phyloP scores from a whole-genome alignment of 1,140 invertebrate species.

The Monochamus saltuarius region DNA sequence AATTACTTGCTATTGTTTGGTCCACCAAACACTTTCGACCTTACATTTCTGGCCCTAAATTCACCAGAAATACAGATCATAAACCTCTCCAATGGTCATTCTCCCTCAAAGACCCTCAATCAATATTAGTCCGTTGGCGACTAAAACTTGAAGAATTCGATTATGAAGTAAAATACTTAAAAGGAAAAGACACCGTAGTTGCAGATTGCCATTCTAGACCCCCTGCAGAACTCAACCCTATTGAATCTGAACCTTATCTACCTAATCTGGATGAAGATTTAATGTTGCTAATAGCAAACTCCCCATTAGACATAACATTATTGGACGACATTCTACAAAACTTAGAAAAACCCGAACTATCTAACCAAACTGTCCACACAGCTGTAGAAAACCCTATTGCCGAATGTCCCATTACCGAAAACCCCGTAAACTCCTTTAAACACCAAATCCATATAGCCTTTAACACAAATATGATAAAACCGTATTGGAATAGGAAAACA shows the following conservation, averaged over 20 bases:
- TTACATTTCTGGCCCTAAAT: neutral
- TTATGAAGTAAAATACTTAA: neutral
- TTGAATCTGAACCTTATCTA: conserved; percentile 16
- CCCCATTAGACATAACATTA: no score
- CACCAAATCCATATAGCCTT: no score
- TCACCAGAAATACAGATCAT: neutral
- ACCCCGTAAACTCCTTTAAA: no score
- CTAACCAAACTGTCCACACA: no score
- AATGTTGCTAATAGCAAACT: neutral
- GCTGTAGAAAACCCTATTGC: no score
- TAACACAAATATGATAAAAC: no score
- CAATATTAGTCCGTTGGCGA: neutral
- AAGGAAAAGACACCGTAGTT: neutral
- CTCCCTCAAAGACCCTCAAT: neutral
- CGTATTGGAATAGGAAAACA: no score
- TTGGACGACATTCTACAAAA: no score
- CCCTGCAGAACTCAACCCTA: neutral
- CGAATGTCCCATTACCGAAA: no score
- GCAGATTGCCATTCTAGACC: neutral
- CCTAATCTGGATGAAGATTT: conserved; percentile 14
- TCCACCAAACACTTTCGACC: neutral
- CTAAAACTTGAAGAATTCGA: neutral
- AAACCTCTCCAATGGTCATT: neutral
- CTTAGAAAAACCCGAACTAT: no score
- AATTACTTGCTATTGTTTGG: conserved; percentile 3